phyloP scores from a whole-genome alignment of 1,140 invertebrate species.

The Hyles vespertilio region DNA sequence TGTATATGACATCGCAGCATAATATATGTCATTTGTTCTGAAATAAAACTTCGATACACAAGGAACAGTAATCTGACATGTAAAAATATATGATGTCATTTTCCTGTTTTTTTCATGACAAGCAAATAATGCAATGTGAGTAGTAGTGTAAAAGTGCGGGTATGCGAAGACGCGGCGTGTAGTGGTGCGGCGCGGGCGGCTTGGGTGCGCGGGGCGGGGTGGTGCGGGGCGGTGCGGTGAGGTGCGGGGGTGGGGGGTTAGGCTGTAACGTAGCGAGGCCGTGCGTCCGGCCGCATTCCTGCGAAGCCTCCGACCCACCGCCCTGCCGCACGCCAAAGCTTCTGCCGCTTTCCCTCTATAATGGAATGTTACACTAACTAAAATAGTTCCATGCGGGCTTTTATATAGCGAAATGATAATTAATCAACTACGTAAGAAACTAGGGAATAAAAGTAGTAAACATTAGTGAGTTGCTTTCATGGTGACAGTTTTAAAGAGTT shows the following conservation, averaged over 20 bases:
- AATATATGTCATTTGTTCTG: too few species aligned
- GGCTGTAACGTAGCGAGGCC: conserved; percentile 18
- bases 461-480: too few species aligned
- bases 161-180: conserved; percentile 22
- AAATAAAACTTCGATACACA: too few species aligned
- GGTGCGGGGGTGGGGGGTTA: conserved; percentile 12
- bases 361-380: conserved; percentile 14
- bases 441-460: too few species aligned
- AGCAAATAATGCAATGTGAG: not conserved
- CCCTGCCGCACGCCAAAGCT: conserved; percentile 40
- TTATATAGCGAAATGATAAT: too few species aligned
- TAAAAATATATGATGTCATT: too few species aligned
- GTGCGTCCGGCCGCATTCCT: conserved; percentile 64
- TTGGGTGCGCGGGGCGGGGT: conserved; percentile 16
- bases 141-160: not conserved
- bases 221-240: conserved; percentile 8
- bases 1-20: too few species aligned
- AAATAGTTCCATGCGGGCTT: too few species aligned
- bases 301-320: conserved; percentile 57
- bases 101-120: too few species aligned
- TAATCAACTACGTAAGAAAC: too few species aligned
- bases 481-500: too few species aligned
- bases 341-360: conserved; percentile 49
- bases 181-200: not conserved
- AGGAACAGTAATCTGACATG: too few species aligned